phyloP scores from a whole-genome alignment of 2,797 vertebrate species.

The Gephyroberyx darwinii region DNA sequence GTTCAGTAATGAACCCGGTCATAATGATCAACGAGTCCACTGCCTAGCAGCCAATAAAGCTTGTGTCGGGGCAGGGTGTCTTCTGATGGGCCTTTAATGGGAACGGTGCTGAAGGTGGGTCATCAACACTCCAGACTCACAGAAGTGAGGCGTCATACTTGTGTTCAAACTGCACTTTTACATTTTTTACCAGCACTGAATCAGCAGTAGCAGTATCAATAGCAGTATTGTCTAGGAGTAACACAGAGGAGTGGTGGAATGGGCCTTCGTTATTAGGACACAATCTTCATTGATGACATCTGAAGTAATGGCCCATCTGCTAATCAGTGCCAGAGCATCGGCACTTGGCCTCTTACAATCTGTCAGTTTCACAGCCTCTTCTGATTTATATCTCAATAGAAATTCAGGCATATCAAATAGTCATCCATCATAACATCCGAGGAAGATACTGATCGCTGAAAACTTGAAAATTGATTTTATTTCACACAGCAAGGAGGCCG shows the following conservation, averaged over 20 bases:
- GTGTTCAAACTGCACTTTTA: background rate
- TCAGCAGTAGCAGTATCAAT: too few relatives aligned
- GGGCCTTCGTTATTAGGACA: background rate
- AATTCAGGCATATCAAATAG: background rate
- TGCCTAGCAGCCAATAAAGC: slow-evolving; percentile 38
- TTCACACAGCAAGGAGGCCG: background rate
- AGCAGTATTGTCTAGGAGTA: too few relatives aligned
- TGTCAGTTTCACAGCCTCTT: background rate
- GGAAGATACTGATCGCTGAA: slow-evolving; percentile 10
- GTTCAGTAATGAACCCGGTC: slow-evolving; percentile 52
- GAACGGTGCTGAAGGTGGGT: background rate
- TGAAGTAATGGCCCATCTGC: background rate
- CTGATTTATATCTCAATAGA: slow-evolving; percentile 21
- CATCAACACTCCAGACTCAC: background rate
- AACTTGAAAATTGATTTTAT: slow-evolving; percentile 8
- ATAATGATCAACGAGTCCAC: slow-evolving; percentile 53
- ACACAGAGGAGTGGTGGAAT: too few relatives aligned
- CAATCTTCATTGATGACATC: background rate
- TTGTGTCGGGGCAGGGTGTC: slow-evolving; percentile 23
- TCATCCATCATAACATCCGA: slow-evolving; percentile 31
- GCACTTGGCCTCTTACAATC: background rate
- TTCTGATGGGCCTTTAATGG: slow-evolving; percentile 40
- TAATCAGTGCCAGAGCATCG: background rate
- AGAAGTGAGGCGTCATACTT: background rate
- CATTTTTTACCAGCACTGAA: background rate